phyloP scores from a whole-genome alignment of 2,888 invertebrate species.

The Limnephilus auricula region DNA sequence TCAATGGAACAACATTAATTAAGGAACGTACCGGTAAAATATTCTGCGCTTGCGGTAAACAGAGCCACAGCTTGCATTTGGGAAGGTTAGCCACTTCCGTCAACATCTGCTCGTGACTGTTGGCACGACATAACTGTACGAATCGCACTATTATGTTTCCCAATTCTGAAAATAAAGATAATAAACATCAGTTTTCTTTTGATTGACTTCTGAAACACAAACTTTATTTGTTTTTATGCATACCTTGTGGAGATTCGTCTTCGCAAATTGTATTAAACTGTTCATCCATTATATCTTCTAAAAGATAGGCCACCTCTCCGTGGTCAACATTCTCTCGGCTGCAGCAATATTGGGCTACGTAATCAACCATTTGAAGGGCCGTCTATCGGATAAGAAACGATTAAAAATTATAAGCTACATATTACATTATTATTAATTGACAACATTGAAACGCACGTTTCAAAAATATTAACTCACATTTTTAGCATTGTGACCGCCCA shows the following conservation, averaged over 20 bases:
- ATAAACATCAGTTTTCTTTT: neutral
- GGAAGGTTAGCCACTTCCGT: conserved; percentile 79
- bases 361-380: conserved; percentile 81
- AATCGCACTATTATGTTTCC: conserved; percentile 78
- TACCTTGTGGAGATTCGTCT: conserved; percentile 83
- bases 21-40: conserved; percentile 58
- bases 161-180: conserved; percentile 77
- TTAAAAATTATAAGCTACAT: neutral
- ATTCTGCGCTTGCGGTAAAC: conserved; percentile 71
- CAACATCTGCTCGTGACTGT: conserved; percentile 78
- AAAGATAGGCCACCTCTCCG: conserved; percentile 80
- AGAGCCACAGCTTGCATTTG: conserved; percentile 79
- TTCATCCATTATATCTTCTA: conserved; percentile 85
- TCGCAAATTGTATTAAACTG: conserved; percentile 86
- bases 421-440: neutral
- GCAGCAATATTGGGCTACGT: conserved; percentile 81
- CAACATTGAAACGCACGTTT: neutral
- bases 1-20: neutral
- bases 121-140: conserved; percentile 77
- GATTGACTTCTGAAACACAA: neutral
- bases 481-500: conserved; percentile 84
- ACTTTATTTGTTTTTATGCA: neutral
- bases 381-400: conserved; percentile 73
- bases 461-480: conserved; percentile 74
- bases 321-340: conserved; percentile 78